Percentiles rank a stretch among this genome's conserved stretches.
phyloP scores from a whole-genome alignment of 2,113 vertebrate genomes.

The Xiphias gladius region DNA sequence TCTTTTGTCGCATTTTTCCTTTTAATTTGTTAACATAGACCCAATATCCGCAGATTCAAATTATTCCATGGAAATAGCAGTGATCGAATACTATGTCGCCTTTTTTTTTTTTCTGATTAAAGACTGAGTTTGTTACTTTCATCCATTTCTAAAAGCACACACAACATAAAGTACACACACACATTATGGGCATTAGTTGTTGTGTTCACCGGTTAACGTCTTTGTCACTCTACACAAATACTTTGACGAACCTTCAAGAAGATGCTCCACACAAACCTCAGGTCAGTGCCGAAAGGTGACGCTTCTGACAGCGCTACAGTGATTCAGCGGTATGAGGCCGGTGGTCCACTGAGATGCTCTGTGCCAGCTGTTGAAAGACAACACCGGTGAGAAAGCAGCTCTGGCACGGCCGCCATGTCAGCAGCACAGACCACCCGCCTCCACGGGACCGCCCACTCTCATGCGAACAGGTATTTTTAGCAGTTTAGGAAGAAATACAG shows the following conservation, averaged over 20 bases:
- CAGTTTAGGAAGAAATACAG: conserved; percentile 36
- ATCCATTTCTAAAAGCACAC: too few relatives aligned
- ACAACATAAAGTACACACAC: too few relatives aligned
- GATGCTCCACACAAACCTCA: neutral
- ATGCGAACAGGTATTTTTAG: conserved; percentile 71
- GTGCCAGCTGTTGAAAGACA: conserved; percentile 73
- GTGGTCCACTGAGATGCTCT: conserved; percentile 34
- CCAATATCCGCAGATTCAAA: too few relatives aligned
- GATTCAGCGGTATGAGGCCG: conserved; percentile 39
- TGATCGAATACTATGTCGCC: neutral
- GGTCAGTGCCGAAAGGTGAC: conserved; percentile 2
- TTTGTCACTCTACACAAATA: too few relatives aligned
- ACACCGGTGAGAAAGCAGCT: conserved; percentile 77
- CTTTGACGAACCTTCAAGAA: neutral
- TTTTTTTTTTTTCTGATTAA: too few relatives aligned
- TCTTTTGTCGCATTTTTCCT: neutral
- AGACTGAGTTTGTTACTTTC: too few relatives aligned
- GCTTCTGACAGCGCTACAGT: neutral
- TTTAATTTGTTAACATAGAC: neutral
- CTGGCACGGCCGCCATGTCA: conserved; percentile 36
- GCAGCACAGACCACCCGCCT: conserved; percentile 62
- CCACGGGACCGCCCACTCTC: conserved; percentile 30
- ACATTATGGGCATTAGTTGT: too few relatives aligned
- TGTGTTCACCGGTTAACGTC: too few relatives aligned
- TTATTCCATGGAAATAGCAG: neutral